Base-by-base conservation (phyloP, 2,888 invertebrate genomes). In the Sisyra terminalis region DNA sequence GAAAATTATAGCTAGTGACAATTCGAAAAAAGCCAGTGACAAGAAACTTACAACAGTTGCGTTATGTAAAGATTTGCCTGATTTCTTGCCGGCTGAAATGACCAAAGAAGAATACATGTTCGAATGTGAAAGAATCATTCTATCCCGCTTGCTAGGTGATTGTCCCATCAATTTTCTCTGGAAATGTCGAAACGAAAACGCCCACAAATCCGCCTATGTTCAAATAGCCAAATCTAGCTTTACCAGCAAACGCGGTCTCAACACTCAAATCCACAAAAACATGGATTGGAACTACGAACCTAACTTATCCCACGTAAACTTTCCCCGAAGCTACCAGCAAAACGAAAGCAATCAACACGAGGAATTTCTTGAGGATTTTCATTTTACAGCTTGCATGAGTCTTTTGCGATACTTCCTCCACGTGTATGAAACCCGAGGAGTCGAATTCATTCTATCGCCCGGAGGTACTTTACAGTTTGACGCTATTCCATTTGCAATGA, bases 201-300 rank as follows among this genome's bases (percentile, higher is more conserved):
- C 77, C 48, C 84, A 73, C 44, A 71, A 75, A 34, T 83, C 82
- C 57, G 66, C 81, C 43, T 76, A 82, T 53, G 79, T 78, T 59
- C 79, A 92, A 53, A 92, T 85, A 60, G 81, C 79, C 50, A 74
- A 86, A 52, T 87, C 89, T 1, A 73, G 82, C 40, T 93, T 93
- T 56, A 92, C 92, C 1, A 89, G 92, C 0, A 94, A 94, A 70
- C 90, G 90, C 59, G 88, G 88, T 3, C 61, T 89, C 29, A 84
- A 85, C 49, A 66, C 74, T 15, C 77, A 80, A 45, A 61, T 88
- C 31, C 77, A 24, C 24, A 24, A 79, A 39, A 85, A 88, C 57
- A 78, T 85, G 65, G 80, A 87, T 56, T 88, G 88, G 86, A 80
- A 79, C 57, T 81, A 78, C 39, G 86, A 88, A 51, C 78, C 80